These are phyloP conservation scores for Tinamus major DNA, from an alignment of 2,797 vertebrate species.

Conservation along the genomic window DNA sequence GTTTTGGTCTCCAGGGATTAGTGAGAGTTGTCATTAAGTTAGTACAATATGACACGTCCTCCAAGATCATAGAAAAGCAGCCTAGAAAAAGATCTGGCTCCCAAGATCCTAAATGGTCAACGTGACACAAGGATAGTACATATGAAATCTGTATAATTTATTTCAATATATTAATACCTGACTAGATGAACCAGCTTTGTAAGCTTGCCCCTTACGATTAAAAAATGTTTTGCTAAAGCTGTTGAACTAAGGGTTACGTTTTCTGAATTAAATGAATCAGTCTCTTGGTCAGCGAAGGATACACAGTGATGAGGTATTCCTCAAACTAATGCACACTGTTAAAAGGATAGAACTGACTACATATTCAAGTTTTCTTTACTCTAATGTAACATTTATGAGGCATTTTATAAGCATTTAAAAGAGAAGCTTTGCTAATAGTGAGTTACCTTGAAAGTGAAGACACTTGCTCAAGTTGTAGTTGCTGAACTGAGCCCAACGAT, in stretches of 20 bases:
- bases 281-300: not conserved
- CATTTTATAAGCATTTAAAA: not conserved
- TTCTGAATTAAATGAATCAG: not conserved
- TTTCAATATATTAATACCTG: conserved; percentile 1
- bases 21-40: not conserved
- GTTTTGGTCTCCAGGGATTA: not conserved
- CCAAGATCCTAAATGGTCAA: not conserved
- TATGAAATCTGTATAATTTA: not conserved
- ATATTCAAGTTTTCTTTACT: not conserved
- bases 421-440: not conserved
- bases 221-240: conserved; percentile 10
- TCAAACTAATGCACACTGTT: not conserved
- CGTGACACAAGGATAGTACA: not conserved
- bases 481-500: not conserved
- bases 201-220: not conserved
- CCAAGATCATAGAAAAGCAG: not conserved
- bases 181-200: conserved; percentile 28
- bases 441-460: not conserved
- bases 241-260: not conserved
- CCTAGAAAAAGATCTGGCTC: not conserved
- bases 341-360: not conserved
- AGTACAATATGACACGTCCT: not conserved
- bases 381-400: not conserved
- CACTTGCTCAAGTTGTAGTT: not conserved
- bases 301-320: accelerated